Base-by-base conservation (phyloP, 2,888 invertebrate genomes). In the Thera obeliscata region DNA sequence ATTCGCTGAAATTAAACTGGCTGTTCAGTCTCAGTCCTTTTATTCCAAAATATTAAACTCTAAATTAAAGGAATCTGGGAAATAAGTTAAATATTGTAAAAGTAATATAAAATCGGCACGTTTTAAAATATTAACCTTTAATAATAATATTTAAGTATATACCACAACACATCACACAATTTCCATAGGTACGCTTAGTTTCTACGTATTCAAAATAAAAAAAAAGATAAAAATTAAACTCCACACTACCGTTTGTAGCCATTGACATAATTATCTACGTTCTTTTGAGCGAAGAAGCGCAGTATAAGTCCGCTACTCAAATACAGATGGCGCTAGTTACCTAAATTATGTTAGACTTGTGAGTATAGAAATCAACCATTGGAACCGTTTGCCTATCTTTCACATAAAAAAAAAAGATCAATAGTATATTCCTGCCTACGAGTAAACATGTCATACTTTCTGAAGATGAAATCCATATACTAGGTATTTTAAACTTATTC, bases 301-400 rank as follows among this genome's bases (percentile, higher is more conserved):
- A 22, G 22, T 2, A 55, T 56, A 75, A 72, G n/a, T 52, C 77
- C 36, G 67, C 91, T 88, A 90, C 83, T 87, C 87, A 74, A 71
- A 77, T 76, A 83, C 76, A 91, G 91, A 88, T 91, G 91, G 85
- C 91, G 88, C 84, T 85, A 83, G 74, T 70, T 48, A 73, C 73
- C 58, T 38, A 58, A 36, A 50, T 56, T 56, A 60, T 33, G 46
- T 38, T 48, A 56, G 6, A 8, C 35, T 50, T 33, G 36, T 46
- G 9, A 46, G 9, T 46, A 9, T 46, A 46, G 9, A 9, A 9
- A 9, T 46, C 43, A 46, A 9, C 41, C 43, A 46, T 46, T 46
- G 43, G 2, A 7, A 3, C 43, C 7, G 9, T 3, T 9, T 9
- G 9, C 0, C 43, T 46, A 46, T 22, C 22, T 22, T 22, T 22